Evolutionary conservation across 2,797 vertebrate species (phyloP).

Genomic region (Notamacropus eugenii): DNA sequence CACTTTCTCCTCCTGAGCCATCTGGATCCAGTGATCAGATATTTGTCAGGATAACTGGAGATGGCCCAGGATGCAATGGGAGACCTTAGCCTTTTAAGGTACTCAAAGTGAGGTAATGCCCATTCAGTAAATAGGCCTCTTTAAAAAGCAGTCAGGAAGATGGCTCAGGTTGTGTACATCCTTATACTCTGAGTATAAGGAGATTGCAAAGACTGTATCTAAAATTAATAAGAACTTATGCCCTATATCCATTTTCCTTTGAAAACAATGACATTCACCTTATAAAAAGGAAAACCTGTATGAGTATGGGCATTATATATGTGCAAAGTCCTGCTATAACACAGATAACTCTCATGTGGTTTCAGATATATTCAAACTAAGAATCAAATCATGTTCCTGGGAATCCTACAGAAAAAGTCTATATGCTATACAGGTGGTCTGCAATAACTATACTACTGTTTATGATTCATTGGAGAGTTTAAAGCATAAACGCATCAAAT

Average conservation of each 20-base stretch:
- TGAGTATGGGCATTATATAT: not conserved
- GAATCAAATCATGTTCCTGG: not conserved
- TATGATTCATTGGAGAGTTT: not conserved
- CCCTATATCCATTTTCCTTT: not conserved
- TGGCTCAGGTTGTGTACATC: no score
- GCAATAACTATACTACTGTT: not conserved
- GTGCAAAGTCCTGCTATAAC: not conserved
- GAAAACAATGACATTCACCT: not conserved
- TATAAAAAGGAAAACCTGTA: not conserved
- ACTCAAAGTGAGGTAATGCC: no score
- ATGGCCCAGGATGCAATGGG: no score
- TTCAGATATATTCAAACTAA: not conserved
- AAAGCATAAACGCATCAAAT: not conserved
- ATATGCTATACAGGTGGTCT: not conserved
- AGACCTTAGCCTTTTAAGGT: no score
- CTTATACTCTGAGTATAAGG: not conserved
- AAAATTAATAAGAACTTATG: not conserved
- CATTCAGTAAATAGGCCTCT: no score
- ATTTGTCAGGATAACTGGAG: no score
- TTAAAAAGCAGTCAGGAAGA: no score
- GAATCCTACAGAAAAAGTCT: not conserved
- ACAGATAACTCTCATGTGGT: not conserved
- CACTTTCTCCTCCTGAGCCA: no score
- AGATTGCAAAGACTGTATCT: not conserved
- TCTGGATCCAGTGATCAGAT: no score